phyloP scores from a whole-genome alignment of 2,888 invertebrate species.

The Blera fallax region DNA sequence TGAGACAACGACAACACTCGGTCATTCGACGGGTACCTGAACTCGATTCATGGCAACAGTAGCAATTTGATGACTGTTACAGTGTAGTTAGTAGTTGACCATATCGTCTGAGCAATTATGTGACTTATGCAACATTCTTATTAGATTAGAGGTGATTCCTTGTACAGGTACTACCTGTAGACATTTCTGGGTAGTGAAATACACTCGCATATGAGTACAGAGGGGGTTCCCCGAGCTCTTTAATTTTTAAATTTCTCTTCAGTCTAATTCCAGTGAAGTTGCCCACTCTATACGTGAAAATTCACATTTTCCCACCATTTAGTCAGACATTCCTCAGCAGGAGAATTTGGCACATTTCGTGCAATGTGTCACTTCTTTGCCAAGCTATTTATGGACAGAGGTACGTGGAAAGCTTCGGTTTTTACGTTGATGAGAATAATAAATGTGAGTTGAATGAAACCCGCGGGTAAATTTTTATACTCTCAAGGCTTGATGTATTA shows the following conservation, averaged over 20 bases:
- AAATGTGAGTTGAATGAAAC: not conserved
- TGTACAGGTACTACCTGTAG: not conserved
- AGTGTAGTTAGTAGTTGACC: conserved; percentile 21
- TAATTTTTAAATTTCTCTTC: not conserved
- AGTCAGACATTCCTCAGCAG: conserved; percentile 26
- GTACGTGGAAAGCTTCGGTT: not conserved
- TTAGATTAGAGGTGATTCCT: conserved; percentile 44
- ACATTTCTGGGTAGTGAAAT: not conserved
- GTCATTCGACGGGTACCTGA: conserved; percentile 56
- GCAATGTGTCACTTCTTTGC: conserved; percentile 27
- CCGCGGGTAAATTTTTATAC: too few species aligned
- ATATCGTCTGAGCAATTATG: conserved; percentile 34
- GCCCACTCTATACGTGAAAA: not conserved
- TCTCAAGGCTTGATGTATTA: too few species aligned
- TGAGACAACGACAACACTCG: conserved; percentile 45
- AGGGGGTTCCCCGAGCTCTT: conserved; percentile 21
- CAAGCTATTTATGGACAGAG: not conserved
- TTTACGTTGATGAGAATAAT: not conserved
- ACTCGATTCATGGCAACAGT: conserved; percentile 55
- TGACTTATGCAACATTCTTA: conserved; percentile 51
- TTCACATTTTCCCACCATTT: not conserved
- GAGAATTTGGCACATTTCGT: conserved; percentile 32
- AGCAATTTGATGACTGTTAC: conserved; percentile 44
- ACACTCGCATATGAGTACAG: not conserved
- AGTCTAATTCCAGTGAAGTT: conserved; percentile 8